These are phyloP conservation scores for Lasioglossum marginatum DNA, from an alignment of 2,888 invertebrate species.

Conservation along the genomic window DNA sequence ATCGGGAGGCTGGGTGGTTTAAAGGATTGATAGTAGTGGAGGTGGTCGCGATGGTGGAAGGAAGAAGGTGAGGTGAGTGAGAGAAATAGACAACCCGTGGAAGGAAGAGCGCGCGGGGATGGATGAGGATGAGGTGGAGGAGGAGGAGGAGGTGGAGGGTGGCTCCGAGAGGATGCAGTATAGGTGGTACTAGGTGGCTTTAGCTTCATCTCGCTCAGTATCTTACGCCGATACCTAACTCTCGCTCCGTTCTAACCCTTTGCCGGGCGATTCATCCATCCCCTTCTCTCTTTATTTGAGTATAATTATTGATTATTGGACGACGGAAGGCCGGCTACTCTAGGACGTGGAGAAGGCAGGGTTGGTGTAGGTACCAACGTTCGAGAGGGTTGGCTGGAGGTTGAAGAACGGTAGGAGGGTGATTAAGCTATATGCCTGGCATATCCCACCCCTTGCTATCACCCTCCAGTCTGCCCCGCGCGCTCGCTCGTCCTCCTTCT, in stretches of 20 bases:
- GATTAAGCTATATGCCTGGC: constrained; percentile 87
- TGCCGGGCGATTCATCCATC: constrained; percentile 81
- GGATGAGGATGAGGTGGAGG: constrained; percentile 47
- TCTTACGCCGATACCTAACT: constrained; percentile 78
- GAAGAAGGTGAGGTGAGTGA: constrained; percentile 68
- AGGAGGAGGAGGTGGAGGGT: not conserved
- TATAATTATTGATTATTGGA: constrained; percentile 88
- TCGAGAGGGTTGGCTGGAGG: constrained; percentile 79
- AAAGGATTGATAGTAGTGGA: constrained; percentile 73
- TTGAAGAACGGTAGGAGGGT: constrained; percentile 84
- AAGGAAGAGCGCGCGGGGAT: constrained; percentile 19
- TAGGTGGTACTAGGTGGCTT: constrained; percentile 71
- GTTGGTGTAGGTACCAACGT: constrained; percentile 78
- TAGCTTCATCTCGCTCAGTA: constrained; percentile 77
- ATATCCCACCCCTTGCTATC: constrained; percentile 85
- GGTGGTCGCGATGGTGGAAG: constrained; percentile 65
- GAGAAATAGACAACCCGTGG: constrained; percentile 55
- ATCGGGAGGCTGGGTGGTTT: constrained; percentile 66
- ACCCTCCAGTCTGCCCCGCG: constrained; percentile 59
- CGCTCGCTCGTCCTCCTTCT: constrained; percentile 72
- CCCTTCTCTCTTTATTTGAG: constrained; percentile 86
- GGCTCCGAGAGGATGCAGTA: constrained; percentile 47
- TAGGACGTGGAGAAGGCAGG: constrained; percentile 78
- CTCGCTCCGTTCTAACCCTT: constrained; percentile 80
- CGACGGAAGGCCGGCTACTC: constrained; percentile 83